Percentiles rank a stretch among this genome's conserved stretches.
Conservation (phyloP, 2,888 invertebrate genomes). For the Ametastegia equiseti region DNA sequence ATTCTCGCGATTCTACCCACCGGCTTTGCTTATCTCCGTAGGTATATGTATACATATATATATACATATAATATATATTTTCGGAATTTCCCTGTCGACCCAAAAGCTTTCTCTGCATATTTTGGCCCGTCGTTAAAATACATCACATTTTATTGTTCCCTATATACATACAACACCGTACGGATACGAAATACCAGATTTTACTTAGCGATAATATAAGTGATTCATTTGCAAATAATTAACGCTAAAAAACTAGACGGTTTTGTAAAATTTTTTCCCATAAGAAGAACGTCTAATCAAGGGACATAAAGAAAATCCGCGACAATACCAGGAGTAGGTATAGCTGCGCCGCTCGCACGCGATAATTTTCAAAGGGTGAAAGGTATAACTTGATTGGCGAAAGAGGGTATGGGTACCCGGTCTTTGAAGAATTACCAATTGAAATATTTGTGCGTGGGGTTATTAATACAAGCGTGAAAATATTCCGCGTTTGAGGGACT, state of each 20-base stretch:
- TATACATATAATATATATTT: background rate
- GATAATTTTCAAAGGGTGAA: background rate
- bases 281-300: background rate
- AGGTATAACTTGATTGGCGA: background rate
- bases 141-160: background rate
- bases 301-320: background rate
- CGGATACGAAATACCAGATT: background rate
- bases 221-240: background rate
- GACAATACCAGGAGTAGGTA: background rate
- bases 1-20: constrained; percentile 6
- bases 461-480: background rate
- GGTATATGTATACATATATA: background rate
- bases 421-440: constrained; percentile 12
- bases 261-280: background rate
- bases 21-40: constrained; percentile 40
- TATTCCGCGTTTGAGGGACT: background rate
- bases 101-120: background rate
- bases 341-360: background rate
- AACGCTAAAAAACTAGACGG: background rate
- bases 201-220: background rate
- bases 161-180: background rate
- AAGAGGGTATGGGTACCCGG: background rate
- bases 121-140: background rate
- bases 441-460: background rate
- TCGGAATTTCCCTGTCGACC: background rate